Evolutionary conservation across 2,888 invertebrate genomes (phyloP), one percentile per base, ranked within the genome.

Genomic region (Cetonia aurata): DNA sequence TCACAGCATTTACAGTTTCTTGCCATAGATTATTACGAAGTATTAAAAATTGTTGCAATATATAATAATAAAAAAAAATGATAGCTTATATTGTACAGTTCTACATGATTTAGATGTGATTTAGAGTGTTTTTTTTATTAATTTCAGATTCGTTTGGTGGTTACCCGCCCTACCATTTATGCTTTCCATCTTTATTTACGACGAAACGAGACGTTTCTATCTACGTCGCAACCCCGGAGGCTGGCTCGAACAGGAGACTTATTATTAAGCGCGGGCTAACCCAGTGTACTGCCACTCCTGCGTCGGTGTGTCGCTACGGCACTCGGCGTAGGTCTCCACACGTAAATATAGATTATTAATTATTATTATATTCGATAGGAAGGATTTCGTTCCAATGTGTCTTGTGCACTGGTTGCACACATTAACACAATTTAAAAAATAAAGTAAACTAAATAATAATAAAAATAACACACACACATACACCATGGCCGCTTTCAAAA

Each of bases 201-300:
- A 99, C 87, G 99, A 99, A 89, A 92, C 93, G 85, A 93, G 99
- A 87, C 94, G 98, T 87, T 96, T 95, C 90, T 96, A 98, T 88
- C 90, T 98, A 85, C 93, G 98, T 87, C 94, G 96, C 88, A 95
- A 96, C 87, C 98, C 98, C 77, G 98, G 98, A 83, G 98, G 98
- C 84, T 99, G 97, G 96, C 92, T 99, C 85, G 98, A 99, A 88
- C 93, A 95, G 88, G 98, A 99, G 90, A 99, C 98, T 86, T 99
- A 98, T 89, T 98, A 98, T 89, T 96, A 95, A 89, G 80, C 77
- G 77, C 75, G 77, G 75, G 77, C 78, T 80, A 72, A 68, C 71
- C 70, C 67, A 72, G 70, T 59, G 72, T 71, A 73, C 75, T 75
- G 75, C 74, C 74, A 75, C 72, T 72, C 72, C 71, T 59, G 71